Evolutionary conservation across 2,888 invertebrate genomes (phyloP).

Genomic region (Teleogryllus oceanicus): DNA sequence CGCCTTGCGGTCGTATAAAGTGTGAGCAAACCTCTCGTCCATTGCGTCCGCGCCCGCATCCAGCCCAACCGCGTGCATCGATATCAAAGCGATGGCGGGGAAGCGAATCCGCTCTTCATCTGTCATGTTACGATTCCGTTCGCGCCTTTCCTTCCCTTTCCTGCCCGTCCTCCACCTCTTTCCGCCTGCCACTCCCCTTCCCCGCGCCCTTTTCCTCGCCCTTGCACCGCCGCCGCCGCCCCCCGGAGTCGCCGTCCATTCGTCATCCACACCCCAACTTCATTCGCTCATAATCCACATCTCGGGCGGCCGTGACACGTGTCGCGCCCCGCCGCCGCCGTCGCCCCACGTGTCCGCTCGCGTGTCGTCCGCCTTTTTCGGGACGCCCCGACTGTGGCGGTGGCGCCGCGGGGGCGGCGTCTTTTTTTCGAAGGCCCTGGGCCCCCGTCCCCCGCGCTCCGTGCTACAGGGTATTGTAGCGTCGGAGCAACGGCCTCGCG

Average conservation of each 20-base stretch:
- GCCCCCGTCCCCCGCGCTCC: too few relatives aligned
- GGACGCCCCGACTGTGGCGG: neutral
- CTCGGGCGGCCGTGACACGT: neutral
- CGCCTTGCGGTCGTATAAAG: too few relatives aligned
- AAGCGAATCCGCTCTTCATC: neutral
- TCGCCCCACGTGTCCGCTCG: neutral
- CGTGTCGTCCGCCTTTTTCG: neutral
- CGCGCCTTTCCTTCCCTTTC: neutral
- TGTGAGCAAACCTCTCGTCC: neutral
- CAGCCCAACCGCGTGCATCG: neutral
- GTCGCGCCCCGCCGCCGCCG: neutral
- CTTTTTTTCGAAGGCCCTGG: neutral
- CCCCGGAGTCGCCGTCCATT: neutral
- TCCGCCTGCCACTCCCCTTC: neutral
- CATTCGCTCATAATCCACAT: conserved; percentile 10
- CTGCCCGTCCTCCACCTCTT: neutral
- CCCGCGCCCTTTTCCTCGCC: neutral
- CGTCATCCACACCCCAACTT: neutral
- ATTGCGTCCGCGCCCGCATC: neutral
- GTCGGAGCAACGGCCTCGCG: neutral
- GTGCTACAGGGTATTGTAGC: too few relatives aligned
- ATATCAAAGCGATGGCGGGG: neutral
- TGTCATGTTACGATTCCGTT: neutral
- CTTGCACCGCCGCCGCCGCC: neutral
- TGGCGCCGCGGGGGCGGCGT: neutral